phyloP scores from a whole-genome alignment of 1,140 invertebrate species.

The Hyles vespertilio region DNA sequence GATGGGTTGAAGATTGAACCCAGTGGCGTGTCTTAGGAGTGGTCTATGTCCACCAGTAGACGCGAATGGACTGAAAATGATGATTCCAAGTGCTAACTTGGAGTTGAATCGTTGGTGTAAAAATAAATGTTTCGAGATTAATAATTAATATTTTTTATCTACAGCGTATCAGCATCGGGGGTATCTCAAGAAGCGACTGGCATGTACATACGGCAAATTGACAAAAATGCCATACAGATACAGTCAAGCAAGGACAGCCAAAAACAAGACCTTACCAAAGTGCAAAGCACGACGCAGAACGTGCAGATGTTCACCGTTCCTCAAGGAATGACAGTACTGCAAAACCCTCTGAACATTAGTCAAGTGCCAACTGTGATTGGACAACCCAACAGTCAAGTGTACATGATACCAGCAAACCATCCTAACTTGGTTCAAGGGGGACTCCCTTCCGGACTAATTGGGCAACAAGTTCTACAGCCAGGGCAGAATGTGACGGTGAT shows the following conservation, averaged over 20 bases:
- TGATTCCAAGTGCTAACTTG: too few species aligned
- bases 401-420: conserved; percentile 67
- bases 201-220: conserved; percentile 66
- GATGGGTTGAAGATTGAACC: too few species aligned
- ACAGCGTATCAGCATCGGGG: conserved; percentile 51
- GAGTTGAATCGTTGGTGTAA: too few species aligned
- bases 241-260: conserved; percentile 57
- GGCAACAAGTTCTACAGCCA: conserved; percentile 57
- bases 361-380: conserved; percentile 62
- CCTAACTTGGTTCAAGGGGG: conserved; percentile 51
- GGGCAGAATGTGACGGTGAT: conserved; percentile 67
- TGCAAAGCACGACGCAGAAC: conserved; percentile 58
- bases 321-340: conserved; percentile 63
- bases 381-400: conserved; percentile 64
- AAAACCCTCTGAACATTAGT: conserved; percentile 60
- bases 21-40: too few species aligned
- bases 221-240: conserved; percentile 62
- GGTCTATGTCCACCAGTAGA: too few species aligned
- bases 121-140: too few species aligned
- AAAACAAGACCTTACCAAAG: conserved; percentile 59
- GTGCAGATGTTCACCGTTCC: conserved; percentile 69
- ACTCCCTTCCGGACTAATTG: conserved; percentile 46
- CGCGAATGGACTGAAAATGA: too few species aligned
- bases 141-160: conserved; percentile 10
- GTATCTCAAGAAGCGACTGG: conserved; percentile 53